phyloP scores from a whole-genome alignment of 2,113 vertebrate genomes.

The Phycodurus eques region DNA sequence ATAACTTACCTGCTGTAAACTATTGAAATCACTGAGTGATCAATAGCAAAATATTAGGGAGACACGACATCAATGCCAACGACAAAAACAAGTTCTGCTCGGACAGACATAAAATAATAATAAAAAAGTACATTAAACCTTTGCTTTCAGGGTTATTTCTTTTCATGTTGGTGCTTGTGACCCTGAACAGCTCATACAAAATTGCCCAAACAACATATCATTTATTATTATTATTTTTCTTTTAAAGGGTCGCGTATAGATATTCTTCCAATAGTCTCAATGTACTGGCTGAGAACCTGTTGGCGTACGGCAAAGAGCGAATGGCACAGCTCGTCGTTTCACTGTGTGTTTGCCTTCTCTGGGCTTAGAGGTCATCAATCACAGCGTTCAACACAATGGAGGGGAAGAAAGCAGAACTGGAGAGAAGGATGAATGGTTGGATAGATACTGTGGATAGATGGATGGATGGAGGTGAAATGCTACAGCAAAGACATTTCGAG shows the following conservation, averaged over 20 bases:
- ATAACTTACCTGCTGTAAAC: background rate
- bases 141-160: background rate
- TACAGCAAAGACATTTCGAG: constrained; percentile 22
- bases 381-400: constrained; percentile 66
- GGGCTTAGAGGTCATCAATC: constrained; percentile 69
- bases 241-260: background rate
- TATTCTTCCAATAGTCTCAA: constrained; percentile 17
- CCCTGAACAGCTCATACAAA: constrained; percentile 4
- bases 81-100: no score
- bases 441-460: constrained; percentile 28
- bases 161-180: background rate
- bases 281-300: constrained; percentile 21
- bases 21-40: no score
- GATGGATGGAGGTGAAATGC: constrained; percentile 45
- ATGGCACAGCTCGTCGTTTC: constrained; percentile 36
- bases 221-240: no score
- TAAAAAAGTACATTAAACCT: background rate
- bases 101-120: background rate
- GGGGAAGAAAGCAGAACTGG: constrained; percentile 54
- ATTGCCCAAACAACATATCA: background rate
- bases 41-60: no score
- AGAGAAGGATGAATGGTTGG: constrained; percentile 2
- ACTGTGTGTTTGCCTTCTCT: constrained; percentile 65
- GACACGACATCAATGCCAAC: no score
- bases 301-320: constrained; percentile 31